phyloP scores from a whole-genome alignment of 2,113 vertebrate species.

The Isurus oxyrinchus region DNA sequence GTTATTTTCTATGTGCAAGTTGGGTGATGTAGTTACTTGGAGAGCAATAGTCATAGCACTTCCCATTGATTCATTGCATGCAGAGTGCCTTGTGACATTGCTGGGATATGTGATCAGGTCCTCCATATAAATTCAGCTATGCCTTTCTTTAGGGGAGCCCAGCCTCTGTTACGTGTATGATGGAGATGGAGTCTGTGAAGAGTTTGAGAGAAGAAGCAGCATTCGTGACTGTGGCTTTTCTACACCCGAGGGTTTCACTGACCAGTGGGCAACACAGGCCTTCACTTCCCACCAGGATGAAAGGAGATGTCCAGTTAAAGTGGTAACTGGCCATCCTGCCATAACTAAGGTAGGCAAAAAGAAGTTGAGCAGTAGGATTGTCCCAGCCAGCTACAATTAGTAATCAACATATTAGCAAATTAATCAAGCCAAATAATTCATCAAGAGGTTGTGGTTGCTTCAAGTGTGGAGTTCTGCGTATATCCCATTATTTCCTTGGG shows the following conservation, averaged over 20 bases:
- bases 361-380: background rate
- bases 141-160: constrained; percentile 69
- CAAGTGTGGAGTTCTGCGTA: background rate
- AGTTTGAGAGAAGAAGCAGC: constrained; percentile 71
- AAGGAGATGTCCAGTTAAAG: constrained; percentile 64
- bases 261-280: constrained; percentile 79
- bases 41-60: background rate
- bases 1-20: background rate
- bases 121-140: background rate
- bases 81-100: background rate
- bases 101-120: background rate
- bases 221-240: constrained; percentile 74
- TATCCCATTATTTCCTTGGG: background rate
- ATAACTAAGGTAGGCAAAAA: constrained; percentile 61
- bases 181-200: constrained; percentile 78
- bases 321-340: constrained; percentile 72
- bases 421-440: background rate
- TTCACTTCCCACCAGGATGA: constrained; percentile 68
- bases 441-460: background rate
- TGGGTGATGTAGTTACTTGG: background rate
- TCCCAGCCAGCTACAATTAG: background rate
- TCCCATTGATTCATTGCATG: background rate
- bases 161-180: constrained; percentile 80
- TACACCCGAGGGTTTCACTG: constrained; percentile 68
- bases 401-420: background rate